Conservation (phyloP, 2,888 invertebrate genomes). For the Euspilapteryx auroguttella region DNA sequence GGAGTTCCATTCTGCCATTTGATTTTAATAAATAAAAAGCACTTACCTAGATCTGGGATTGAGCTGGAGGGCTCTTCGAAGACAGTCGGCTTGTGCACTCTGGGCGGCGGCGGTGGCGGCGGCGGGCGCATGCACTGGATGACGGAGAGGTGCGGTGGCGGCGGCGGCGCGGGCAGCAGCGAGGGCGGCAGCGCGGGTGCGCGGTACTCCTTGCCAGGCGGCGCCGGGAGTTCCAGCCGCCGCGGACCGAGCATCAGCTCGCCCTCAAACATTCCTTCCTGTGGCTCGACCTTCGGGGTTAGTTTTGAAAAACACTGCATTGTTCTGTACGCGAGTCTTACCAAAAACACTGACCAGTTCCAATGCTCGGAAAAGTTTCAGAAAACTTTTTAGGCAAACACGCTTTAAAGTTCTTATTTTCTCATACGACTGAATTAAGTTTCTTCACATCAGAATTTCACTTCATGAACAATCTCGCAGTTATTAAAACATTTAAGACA, state of each 20-base stretch:
- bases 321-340: slow-evolving; percentile 13
- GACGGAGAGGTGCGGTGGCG: slow-evolving; percentile 37
- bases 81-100: slow-evolving; percentile 52
- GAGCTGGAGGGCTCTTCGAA: slow-evolving; percentile 86
- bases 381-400: no score
- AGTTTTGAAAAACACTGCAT: slow-evolving; percentile 53
- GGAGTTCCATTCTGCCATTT: no score
- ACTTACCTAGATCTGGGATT: slow-evolving; percentile 86
- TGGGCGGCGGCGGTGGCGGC: slow-evolving; percentile 54
- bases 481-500: no score
- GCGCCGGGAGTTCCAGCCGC: slow-evolving; percentile 47
- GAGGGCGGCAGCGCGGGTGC: slow-evolving; percentile 41
- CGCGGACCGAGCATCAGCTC: slow-evolving; percentile 33
- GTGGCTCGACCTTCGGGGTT: slow-evolving; percentile 42
- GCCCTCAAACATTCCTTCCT: slow-evolving; percentile 32
- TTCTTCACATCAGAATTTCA: no score
- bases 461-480: no score
- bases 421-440: no score
- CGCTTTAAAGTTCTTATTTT: no score
- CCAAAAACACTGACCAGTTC: slow-evolving; percentile 13
- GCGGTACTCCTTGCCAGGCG: slow-evolving; percentile 50
- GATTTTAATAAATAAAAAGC: no score
- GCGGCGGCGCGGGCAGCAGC: slow-evolving; percentile 42
- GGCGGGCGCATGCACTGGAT: slow-evolving; percentile 58
- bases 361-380: slow-evolving; percentile 3